Conservation (phyloP, 2,888 invertebrate species). For the Drymonia ruficornis region DNA sequence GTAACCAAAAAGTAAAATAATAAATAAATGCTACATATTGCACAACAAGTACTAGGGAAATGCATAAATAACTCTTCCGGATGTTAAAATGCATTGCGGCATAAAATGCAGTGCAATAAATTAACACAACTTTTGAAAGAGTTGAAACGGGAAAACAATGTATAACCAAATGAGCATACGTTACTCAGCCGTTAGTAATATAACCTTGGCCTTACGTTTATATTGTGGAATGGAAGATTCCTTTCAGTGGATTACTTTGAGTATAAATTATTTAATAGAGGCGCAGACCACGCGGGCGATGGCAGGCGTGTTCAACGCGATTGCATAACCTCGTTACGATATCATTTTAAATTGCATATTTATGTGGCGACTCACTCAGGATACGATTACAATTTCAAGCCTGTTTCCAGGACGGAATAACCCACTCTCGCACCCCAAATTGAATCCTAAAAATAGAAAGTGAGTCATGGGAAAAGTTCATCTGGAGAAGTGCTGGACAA, state of each 20-base stretch:
- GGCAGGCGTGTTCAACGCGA: slow-evolving; percentile 25
- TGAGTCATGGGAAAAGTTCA: neutral
- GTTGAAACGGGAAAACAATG: slow-evolving; percentile 5
- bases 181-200: slow-evolving; percentile 22
- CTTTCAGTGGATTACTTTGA: slow-evolving; percentile 42
- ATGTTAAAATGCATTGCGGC: neutral
- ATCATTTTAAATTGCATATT: slow-evolving; percentile 25
- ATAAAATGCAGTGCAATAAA: neutral
- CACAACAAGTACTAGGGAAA: neutral
- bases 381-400: neutral
- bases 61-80: neutral
- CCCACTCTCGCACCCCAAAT: neutral
- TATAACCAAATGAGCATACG: slow-evolving; percentile 13
- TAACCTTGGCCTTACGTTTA: slow-evolving; percentile 36
- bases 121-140: neutral
- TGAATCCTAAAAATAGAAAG: neutral
- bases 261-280: slow-evolving; percentile 47
- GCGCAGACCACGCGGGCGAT: slow-evolving; percentile 25
- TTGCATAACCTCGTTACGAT: slow-evolving; percentile 31
- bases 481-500: neutral
- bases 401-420: neutral
- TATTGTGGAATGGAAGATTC: slow-evolving; percentile 53
- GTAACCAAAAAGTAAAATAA: neutral
- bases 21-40: neutral
- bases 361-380: slow-evolving; percentile 16